Percentiles rank a stretch among this genome's conserved stretches.
phyloP scores from a whole-genome alignment of 2,113 vertebrate species.

The Dasyornis broadbenti region DNA sequence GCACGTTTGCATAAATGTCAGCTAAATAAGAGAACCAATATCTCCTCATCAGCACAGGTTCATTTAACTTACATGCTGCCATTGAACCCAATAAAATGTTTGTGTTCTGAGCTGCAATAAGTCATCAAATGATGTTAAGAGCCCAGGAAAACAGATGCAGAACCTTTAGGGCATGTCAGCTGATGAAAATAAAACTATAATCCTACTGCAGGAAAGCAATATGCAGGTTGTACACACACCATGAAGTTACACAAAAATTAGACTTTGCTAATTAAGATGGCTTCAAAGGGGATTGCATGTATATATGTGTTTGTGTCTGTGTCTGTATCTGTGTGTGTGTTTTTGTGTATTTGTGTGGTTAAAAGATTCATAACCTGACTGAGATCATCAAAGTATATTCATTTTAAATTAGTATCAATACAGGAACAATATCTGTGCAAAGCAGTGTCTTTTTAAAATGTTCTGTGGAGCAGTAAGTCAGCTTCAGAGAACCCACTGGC shows the following conservation, averaged over 20 bases:
- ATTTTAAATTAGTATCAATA: background rate
- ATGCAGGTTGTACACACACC: background rate
- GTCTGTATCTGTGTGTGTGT: too few species aligned
- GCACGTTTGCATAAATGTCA: background rate
- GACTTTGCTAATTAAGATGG: background rate
- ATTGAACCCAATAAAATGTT: background rate
- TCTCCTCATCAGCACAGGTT: background rate
- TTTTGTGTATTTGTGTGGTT: background rate
- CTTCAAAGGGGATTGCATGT: background rate
- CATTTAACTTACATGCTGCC: background rate
- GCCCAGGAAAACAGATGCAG: constrained; percentile 37
- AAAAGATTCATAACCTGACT: background rate
- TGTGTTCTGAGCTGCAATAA: background rate
- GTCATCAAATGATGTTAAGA: constrained; percentile 41
- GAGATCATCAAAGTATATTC: background rate
- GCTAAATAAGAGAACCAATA: background rate
- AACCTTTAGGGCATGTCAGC: background rate
- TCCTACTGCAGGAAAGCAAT: background rate
- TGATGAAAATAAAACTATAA: constrained; percentile 15
- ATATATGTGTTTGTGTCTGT: accelerated
- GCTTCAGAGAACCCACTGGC: background rate
- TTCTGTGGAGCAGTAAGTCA: background rate
- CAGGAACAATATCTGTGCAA: background rate
- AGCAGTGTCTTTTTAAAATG: background rate
- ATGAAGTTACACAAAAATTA: background rate